phyloP scores from a whole-genome alignment of 2,797 vertebrate genomes.

The Gymnothorax reevesii region DNA sequence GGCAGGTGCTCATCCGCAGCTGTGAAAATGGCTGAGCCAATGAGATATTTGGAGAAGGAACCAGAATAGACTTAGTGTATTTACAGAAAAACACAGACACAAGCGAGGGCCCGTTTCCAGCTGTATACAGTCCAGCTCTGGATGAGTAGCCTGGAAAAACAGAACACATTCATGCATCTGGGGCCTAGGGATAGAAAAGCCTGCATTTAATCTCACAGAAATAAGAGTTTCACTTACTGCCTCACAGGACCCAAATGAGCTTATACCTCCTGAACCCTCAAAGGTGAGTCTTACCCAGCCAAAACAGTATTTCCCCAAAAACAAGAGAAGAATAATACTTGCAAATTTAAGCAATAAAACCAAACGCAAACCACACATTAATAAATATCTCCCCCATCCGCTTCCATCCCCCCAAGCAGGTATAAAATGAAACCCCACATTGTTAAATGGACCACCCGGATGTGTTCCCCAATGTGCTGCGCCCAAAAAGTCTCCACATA shows the following conservation, averaged over 20 bases:
- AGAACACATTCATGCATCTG: background rate
- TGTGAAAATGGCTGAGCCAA: background rate
- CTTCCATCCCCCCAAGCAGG: too few relatives aligned
- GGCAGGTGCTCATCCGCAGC: background rate
- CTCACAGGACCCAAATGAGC: background rate
- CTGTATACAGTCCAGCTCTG: background rate
- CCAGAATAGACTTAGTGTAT: background rate
- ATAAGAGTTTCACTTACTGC: background rate
- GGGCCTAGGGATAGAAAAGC: background rate
- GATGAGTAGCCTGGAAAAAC: background rate
- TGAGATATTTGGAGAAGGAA: background rate
- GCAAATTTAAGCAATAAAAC: background rate
- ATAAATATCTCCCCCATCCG: background rate
- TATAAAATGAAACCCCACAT: background rate
- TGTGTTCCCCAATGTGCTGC: background rate
- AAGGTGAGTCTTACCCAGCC: background rate
- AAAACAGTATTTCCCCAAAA: background rate
- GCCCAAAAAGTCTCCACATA: background rate
- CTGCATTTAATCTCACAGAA: background rate
- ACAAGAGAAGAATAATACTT: background rate
- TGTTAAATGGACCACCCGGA: background rate
- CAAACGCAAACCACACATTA: background rate
- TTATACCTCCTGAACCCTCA: too few relatives aligned
- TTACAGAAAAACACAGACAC: background rate
- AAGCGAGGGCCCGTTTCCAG: background rate